A percentile compares a stretch with the other conserved stretches of the same genome.
Evolutionary conservation across 2,113 vertebrate species (phyloP).

Genomic region (Egretta garzetta): DNA sequence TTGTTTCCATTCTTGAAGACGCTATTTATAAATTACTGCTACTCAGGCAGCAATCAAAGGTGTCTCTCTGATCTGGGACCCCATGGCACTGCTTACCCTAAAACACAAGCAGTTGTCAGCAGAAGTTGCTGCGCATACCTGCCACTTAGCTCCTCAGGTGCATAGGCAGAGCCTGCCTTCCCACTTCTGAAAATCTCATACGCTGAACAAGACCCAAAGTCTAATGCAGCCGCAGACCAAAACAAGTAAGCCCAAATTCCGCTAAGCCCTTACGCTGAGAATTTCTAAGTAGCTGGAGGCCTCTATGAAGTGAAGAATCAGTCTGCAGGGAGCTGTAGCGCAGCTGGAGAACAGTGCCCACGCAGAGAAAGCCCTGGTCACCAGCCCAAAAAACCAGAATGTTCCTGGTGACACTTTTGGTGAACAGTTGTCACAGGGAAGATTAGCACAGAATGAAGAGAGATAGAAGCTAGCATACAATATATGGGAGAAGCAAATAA

Average conservation of each 20-base stretch:
- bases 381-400: background rate
- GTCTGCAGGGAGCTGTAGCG: accelerated
- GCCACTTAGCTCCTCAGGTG: background rate
- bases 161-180: background rate
- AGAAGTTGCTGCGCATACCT: background rate
- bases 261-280: background rate
- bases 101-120: background rate
- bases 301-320: background rate
- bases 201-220: background rate
- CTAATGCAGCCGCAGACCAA: accelerated
- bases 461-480: background rate
- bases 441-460: background rate
- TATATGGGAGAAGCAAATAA: background rate
- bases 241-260: background rate
- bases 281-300: background rate
- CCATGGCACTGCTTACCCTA: background rate
- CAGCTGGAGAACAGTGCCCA: background rate
- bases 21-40: background rate
- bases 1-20: background rate
- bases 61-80: background rate
- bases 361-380: background rate
- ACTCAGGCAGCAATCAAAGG: background rate
- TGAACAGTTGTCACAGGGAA: background rate
- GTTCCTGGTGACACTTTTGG: background rate
- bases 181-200: background rate